A percentile compares a stretch with the other conserved stretches of the same genome.
Conservation (phyloP, 2,113 vertebrate species). For the Chamaea fasciata region DNA sequence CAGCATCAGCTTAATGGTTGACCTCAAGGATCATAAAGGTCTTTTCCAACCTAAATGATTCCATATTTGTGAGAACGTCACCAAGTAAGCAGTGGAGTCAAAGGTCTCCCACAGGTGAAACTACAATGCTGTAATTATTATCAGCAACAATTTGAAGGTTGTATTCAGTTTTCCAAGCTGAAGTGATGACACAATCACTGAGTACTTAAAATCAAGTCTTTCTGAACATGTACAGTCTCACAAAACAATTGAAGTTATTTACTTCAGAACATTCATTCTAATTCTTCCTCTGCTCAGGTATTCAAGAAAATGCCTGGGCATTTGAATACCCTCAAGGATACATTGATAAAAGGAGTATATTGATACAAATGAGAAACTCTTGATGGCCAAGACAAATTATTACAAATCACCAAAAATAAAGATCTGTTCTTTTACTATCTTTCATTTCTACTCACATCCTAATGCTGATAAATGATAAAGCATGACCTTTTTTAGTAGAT, state of each 20-base stretch:
- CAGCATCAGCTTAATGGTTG: rapidly evolving
- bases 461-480: background rate
- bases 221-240: background rate
- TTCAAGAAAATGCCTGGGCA: background rate
- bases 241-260: rapidly evolving
- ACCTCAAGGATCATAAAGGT: rapidly evolving
- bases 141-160: background rate
- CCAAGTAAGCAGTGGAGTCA: background rate
- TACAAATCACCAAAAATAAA: background rate
- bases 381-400: background rate
- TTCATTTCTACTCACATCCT: background rate
- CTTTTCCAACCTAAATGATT: background rate
- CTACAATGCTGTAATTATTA: background rate
- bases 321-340: background rate
- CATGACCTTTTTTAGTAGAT: background rate
- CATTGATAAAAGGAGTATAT: background rate
- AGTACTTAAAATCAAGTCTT: background rate
- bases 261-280: background rate
- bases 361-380: background rate
- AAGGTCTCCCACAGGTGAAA: background rate
- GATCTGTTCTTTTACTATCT: background rate
- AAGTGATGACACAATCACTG: background rate
- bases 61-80: background rate
- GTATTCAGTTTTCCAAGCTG: background rate
- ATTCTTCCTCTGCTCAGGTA: background rate